phyloP scores from a whole-genome alignment of 1,140 invertebrate genomes.

The Magallana angulata region DNA sequence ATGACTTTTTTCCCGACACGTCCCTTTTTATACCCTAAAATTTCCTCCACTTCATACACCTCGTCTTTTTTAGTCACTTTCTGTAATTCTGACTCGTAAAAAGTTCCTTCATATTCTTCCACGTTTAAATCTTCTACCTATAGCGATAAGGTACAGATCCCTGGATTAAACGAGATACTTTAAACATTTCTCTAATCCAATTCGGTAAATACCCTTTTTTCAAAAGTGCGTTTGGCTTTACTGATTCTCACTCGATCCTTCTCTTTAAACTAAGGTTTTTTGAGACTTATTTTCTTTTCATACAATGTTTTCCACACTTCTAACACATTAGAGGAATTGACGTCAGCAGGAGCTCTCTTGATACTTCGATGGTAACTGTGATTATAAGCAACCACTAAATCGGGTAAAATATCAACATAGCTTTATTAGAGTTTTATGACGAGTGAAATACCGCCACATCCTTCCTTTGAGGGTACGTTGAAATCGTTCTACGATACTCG shows the following conservation, averaged over 20 bases:
- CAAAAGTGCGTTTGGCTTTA: conserved; percentile 51
- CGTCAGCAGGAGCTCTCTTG: background rate
- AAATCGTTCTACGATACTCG: conserved; percentile 47
- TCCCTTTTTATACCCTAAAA: background rate
- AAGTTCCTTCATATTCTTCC: conserved; percentile 36
- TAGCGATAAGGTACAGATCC: background rate
- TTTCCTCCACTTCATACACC: background rate
- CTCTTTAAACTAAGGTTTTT: conserved; percentile 8
- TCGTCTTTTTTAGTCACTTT: background rate
- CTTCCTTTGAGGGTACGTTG: conserved; percentile 36
- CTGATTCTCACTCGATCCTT: conserved; percentile 40
- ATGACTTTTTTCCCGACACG: background rate
- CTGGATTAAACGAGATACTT: background rate
- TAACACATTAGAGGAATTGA: conserved; percentile 1
- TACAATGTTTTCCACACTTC: conserved; percentile 31
- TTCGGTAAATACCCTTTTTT: conserved; percentile 51
- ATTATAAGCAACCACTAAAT: conserved; percentile 33
- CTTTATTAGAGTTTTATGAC: background rate
- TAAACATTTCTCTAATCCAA: conserved; percentile 40
- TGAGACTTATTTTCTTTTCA: background rate
- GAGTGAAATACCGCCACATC: conserved; percentile 52
- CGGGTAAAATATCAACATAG: conserved; percentile 44
- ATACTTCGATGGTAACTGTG: conserved; percentile 33
- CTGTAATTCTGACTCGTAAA: conserved; percentile 47
- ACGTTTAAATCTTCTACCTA: background rate